Conservation (phyloP, 2,888 invertebrate genomes). For the Furcula furcula region DNA sequence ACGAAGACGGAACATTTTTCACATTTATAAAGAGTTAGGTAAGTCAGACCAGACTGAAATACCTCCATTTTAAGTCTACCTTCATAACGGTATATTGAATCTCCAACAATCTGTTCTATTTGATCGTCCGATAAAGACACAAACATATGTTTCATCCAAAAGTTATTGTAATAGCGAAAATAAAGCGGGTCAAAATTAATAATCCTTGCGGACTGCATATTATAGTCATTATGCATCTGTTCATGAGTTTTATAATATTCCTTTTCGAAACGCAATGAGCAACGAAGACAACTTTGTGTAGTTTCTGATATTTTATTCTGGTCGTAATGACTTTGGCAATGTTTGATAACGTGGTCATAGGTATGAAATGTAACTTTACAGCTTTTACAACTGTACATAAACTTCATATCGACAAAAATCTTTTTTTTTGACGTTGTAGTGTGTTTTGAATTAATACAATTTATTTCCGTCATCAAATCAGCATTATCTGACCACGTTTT, state of each 20-base stretch:
- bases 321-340: slow-evolving; percentile 56
- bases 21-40: slow-evolving; percentile 53
- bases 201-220: slow-evolving; percentile 18
- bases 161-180: slow-evolving; percentile 42
- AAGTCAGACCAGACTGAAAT: slow-evolving; percentile 42
- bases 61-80: slow-evolving; percentile 54
- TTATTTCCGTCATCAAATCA: background rate
- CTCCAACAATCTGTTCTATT: slow-evolving; percentile 32
- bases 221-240: slow-evolving; percentile 26
- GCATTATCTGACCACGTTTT: background rate
- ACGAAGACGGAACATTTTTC: slow-evolving; percentile 47
- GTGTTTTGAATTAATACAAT: background rate
- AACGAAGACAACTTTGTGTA: slow-evolving; percentile 33
- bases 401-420: background rate
- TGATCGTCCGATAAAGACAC: slow-evolving; percentile 29
- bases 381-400: slow-evolving; percentile 46
- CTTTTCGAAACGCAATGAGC: slow-evolving; percentile 40
- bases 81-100: slow-evolving; percentile 57
- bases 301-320: slow-evolving; percentile 14
- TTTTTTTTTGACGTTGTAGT: background rate
- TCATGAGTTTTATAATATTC: slow-evolving; percentile 33
- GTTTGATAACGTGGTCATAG: slow-evolving; percentile 57
- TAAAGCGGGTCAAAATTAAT: slow-evolving; percentile 51
- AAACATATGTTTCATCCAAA: slow-evolving; percentile 58
- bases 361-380: slow-evolving; percentile 44